These are phyloP conservation scores for Archips crataeganus DNA, from an alignment of 2,888 invertebrate genomes.

Conservation along the genomic window DNA sequence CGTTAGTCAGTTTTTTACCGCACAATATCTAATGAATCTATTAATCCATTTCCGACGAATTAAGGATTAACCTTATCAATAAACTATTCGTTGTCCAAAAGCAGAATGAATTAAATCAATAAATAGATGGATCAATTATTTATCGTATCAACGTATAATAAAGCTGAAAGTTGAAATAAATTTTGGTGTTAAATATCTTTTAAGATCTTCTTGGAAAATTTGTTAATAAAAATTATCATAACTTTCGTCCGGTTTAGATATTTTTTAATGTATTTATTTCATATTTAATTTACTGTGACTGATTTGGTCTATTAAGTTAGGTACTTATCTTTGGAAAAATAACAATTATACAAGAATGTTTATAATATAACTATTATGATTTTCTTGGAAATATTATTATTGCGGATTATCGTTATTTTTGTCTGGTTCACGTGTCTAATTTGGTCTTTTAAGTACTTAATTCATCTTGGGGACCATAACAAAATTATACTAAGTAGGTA, in stretches of 20 bases:
- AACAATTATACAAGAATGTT: too few relatives aligned
- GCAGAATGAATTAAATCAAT: not conserved
- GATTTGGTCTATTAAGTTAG: not conserved
- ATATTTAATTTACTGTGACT: not conserved
- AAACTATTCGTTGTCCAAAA: not conserved
- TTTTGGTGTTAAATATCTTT: not conserved
- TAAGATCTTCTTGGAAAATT: not conserved
- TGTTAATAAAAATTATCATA: not conserved
- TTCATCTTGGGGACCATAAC: too few relatives aligned
- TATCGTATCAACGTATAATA: not conserved
- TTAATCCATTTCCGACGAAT: not conserved
- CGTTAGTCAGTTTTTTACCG: too few relatives aligned
- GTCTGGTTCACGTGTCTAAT: too few relatives aligned
- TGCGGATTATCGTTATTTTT: too few relatives aligned
- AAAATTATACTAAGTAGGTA: too few relatives aligned
- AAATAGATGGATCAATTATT: not conserved
- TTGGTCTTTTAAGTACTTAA: too few relatives aligned
- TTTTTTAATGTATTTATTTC: not conserved
- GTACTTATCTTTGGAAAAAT: not conserved
- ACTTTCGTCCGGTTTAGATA: slow-evolving; percentile 7
- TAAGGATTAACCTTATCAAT: not conserved
- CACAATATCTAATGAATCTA: not conserved
- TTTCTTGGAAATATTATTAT: too few relatives aligned
- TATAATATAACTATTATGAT: too few relatives aligned
- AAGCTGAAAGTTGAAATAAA: not conserved